A percentile compares a stretch with the other conserved stretches of the same genome.
phyloP scores from a whole-genome alignment of 2,888 invertebrate genomes.

The Nebria brevicollis region DNA sequence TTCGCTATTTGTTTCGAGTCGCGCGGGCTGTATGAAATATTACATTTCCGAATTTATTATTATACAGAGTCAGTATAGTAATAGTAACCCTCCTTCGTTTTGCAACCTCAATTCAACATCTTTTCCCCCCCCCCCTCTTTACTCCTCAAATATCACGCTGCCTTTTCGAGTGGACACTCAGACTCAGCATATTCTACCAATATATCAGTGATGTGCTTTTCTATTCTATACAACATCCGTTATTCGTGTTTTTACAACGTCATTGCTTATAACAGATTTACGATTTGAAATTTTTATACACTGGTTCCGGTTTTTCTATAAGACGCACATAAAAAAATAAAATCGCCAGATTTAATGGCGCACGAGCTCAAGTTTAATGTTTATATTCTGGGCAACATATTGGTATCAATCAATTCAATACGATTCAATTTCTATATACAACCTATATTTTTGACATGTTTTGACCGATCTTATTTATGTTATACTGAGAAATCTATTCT shows the following conservation, averaged over 20 bases:
- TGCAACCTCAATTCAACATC: background rate
- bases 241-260: conserved; percentile 18
- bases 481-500: background rate
- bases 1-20: conserved; percentile 21
- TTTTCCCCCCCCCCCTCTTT: background rate
- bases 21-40: conserved; percentile 20
- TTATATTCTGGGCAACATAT: background rate
- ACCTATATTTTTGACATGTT: background rate
- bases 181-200: conserved; percentile 29
- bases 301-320: conserved; percentile 21
- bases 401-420: background rate
- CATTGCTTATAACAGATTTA: conserved; percentile 17
- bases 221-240: background rate
- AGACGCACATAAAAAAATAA: conserved; percentile 14
- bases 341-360: background rate
- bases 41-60: conserved; percentile 24
- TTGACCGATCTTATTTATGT: background rate
- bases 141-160: background rate
- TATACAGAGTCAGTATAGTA: conserved; percentile 7
- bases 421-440: background rate
- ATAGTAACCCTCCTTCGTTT: background rate
- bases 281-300: conserved; percentile 15
- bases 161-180: conserved; percentile 11
- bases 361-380: background rate
- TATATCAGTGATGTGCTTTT: conserved; percentile 7